Evolutionary conservation across 1,140 invertebrate species (phyloP).

Genomic region (Pantala flavescens): DNA sequence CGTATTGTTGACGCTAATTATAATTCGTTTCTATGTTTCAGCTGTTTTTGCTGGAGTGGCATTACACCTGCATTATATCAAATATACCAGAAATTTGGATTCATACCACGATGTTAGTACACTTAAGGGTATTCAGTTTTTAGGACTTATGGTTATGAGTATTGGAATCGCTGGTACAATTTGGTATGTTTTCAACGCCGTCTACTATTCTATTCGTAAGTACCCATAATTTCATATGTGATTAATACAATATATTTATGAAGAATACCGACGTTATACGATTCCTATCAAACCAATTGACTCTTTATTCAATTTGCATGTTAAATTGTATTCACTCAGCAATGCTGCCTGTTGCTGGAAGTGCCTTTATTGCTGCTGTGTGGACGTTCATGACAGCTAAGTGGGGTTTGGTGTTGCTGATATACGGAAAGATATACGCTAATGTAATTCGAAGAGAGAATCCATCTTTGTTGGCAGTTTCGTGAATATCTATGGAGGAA

Average conservation of each 20-base stretch:
- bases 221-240: background rate
- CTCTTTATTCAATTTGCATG: no score
- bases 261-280: background rate
- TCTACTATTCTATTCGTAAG: conserved; percentile 14
- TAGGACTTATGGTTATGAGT: conserved; percentile 13
- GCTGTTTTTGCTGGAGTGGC: conserved; percentile 16
- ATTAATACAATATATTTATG: background rate
- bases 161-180: background rate
- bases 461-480: background rate
- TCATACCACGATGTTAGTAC: conserved; percentile 14
- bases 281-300: background rate
- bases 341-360: conserved; percentile 13
- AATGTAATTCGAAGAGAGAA: conserved; percentile 8
- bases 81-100: background rate
- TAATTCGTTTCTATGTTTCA: background rate
- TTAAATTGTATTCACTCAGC: background rate
- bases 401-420: conserved; percentile 14
- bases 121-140: conserved; percentile 6
- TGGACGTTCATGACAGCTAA: conserved; percentile 21
- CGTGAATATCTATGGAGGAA: background rate
- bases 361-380: conserved; percentile 15
- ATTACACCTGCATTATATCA: conserved; percentile 14
- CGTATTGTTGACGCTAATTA: no score
- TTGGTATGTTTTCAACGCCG: conserved; percentile 17
- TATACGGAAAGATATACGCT: conserved; percentile 12